These are phyloP conservation scores for Cheirogaleus major DNA, from an alignment of 2,797 vertebrate genomes.

Conservation along the genomic window DNA sequence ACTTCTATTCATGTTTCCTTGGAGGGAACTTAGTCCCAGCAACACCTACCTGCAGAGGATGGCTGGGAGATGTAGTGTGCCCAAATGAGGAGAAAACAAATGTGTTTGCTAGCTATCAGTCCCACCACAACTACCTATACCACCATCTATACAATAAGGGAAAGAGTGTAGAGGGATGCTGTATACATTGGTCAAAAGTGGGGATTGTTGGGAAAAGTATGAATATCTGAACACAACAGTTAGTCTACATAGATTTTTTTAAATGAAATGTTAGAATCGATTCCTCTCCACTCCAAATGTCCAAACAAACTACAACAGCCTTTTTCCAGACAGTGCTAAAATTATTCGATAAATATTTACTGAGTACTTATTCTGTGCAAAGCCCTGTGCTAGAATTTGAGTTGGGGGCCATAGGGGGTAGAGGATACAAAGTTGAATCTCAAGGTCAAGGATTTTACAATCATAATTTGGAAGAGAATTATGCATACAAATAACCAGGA, in stretches of 20 bases:
- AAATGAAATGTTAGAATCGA: background rate
- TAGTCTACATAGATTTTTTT: background rate
- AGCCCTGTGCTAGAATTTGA: background rate
- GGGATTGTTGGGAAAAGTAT: background rate
- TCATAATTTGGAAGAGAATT: background rate
- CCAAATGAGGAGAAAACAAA: background rate
- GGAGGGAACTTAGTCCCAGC: background rate
- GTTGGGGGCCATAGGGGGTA: no score
- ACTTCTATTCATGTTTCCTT: background rate
- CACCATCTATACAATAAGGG: background rate
- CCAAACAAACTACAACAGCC: background rate
- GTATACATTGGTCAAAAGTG: background rate
- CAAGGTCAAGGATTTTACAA: background rate
- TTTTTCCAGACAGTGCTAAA: background rate
- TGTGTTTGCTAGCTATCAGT: background rate
- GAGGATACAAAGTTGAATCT: background rate
- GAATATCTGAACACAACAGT: background rate
- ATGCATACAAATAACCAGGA: background rate
- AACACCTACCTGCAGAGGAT: background rate
- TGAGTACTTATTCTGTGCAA: background rate
- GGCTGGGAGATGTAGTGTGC: background rate
- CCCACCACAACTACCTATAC: background rate
- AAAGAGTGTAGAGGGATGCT: background rate
- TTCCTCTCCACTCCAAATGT: background rate
- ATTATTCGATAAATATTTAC: background rate